A percentile compares a stretch with the other conserved stretches of the same genome.
These are phyloP conservation scores for Tarsius wallacei DNA, from an alignment of 2,797 vertebrate genomes.

Conservation along the genomic window DNA sequence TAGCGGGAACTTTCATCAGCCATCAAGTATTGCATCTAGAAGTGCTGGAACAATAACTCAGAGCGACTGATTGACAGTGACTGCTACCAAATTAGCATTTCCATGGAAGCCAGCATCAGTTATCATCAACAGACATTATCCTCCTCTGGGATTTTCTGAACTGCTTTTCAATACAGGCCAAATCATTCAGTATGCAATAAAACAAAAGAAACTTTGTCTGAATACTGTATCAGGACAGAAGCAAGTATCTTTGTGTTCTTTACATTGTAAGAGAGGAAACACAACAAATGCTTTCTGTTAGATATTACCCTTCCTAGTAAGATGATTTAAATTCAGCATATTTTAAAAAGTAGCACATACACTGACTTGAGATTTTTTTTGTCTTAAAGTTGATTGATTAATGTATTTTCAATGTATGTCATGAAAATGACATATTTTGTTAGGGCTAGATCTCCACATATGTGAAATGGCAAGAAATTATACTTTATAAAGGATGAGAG, in stretches of 20 bases:
- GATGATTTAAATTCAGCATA: slow-evolving; percentile 49
- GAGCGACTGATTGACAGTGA: slow-evolving; percentile 78
- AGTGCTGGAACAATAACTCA: slow-evolving; percentile 73
- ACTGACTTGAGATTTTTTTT: background rate
- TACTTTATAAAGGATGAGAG: background rate
- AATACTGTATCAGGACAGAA: slow-evolving; percentile 33
- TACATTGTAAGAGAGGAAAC: background rate
- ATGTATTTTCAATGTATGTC: background rate
- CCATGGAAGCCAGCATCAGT: slow-evolving; percentile 85
- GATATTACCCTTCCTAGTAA: background rate
- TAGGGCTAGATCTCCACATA: background rate
- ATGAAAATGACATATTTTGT: background rate
- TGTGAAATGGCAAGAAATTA: background rate
- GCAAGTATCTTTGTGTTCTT: background rate
- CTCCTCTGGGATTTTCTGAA: slow-evolving; percentile 77
- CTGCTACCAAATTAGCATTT: slow-evolving; percentile 87
- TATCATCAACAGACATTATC: slow-evolving; percentile 72
- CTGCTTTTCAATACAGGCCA: slow-evolving; percentile 69
- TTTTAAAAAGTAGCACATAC: background rate
- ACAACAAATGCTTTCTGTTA: background rate
- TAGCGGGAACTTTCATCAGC: slow-evolving; percentile 67
- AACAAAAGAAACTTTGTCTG: slow-evolving; percentile 66
- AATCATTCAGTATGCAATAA: slow-evolving; percentile 65
- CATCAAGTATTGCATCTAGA: slow-evolving; percentile 67
- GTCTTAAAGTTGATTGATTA: background rate